Percentiles rank a stretch among this genome's conserved stretches.
These are phyloP conservation scores for Prionailurus viverrinus DNA, from an alignment of 2,113 vertebrate species.

Conservation along the genomic window DNA sequence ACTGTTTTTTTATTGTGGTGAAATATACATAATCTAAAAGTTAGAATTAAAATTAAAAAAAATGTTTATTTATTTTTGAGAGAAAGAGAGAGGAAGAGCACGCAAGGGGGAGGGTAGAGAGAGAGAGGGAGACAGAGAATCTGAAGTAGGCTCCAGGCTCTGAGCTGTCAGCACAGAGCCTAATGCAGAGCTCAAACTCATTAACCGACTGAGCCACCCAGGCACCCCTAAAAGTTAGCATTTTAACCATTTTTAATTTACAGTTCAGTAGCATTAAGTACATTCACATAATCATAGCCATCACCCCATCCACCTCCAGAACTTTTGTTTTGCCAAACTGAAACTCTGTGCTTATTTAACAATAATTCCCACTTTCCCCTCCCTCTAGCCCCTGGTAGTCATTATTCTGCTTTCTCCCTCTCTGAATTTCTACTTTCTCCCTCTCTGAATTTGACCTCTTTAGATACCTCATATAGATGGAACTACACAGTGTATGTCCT, in stretches of 20 bases:
- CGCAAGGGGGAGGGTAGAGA: no score
- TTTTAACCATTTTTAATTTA: neutral
- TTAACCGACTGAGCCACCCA: no score
- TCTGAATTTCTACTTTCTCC: neutral
- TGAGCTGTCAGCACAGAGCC: no score
- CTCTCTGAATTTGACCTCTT: neutral
- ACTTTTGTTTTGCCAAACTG: neutral
- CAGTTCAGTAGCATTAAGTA: neutral
- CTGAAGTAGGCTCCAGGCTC: no score
- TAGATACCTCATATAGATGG: neutral
- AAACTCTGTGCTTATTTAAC: neutral
- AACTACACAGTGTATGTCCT: neutral
- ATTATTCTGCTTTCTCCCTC: neutral
- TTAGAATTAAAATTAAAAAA: neutral
- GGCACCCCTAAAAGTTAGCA: neutral
- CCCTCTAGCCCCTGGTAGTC: neutral
- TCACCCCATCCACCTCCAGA: neutral
- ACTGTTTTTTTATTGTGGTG: neutral
- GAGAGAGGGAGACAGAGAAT: no score
- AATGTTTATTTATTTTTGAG: no score
- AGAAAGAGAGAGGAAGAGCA: no score
- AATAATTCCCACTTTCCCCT: neutral
- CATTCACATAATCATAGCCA: neutral
- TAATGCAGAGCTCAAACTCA: no score
- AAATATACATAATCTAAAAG: neutral